Base-by-base conservation (phyloP, 1,140 invertebrate genomes). In the Scaptomyza pallida region DNA sequence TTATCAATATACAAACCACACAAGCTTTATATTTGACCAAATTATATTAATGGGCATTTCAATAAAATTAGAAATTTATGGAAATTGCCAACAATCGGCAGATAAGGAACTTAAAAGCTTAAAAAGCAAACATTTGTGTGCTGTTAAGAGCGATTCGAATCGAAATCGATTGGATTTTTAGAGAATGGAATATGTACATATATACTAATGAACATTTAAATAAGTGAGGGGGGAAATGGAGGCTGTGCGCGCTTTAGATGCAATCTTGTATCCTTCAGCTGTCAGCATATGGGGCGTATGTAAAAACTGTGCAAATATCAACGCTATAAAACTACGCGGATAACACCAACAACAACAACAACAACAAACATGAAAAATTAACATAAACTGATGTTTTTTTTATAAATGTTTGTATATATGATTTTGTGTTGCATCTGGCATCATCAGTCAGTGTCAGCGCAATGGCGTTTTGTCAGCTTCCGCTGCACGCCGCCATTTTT, bases 11-110 rank as follows among this genome's bases (percentile, higher is more conserved):
- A 21, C 17, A 44, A 50, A 45, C 43, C 45, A 62, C 44, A 64
- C 51, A 56, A 19, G 67, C 44, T 56, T n/a, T 37, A 26, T n/a
- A 30, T 54, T 48, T 33, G 37, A 37, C 16, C 26, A 37, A 16
- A 17, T 44, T 67, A 56, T 51, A 61, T 68, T 67, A 72, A 72
- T 69, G 73, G 72, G 72, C 61, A 80, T 80, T 88, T 86, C 74
- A 88, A 86, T 88, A 81, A 86, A 86, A 86, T 86, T 86, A 86
- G 81, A 86, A 88, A 86, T 86, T 86, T 86, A 86, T 86, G 82
- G 78, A 88, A 86, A 86, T 88, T 67, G 75, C 48, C 62, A 71
- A 52, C 50, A 74, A 78, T 59, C 75, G 74, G 35, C 45, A 74
- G 81, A 86, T 86, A 86, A 86, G 57, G 72, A 73, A 75, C 72